Base-by-base conservation (phyloP, 1,140 invertebrate species). In the Pararge aegeria region DNA sequence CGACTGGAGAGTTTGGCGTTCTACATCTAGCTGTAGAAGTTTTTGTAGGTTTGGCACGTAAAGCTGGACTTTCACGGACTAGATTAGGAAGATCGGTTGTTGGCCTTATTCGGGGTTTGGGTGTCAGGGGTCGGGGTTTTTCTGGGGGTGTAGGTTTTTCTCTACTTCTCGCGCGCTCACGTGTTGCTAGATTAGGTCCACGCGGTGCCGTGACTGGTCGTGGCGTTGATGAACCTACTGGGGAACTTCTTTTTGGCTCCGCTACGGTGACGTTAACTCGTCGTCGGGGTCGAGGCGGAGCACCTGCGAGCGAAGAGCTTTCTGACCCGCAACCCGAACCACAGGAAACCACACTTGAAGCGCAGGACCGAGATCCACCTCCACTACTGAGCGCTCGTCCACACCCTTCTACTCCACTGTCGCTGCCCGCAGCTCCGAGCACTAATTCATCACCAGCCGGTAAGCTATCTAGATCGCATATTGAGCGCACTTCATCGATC, bases 291-390 rank as follows among this genome's bases (percentile, higher is more conserved):
- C 83, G 70, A 9, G 80, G 80, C 10, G 82, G 81, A 2, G 86
- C 80, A 5, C 82, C 80, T 0, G 87, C 78, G 21, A 95, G 79
- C 0, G 94, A 94, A 0, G 94, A 95, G 75, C 94, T 95, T 73
- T 95, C 95, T 64, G 94, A 95, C 15, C 95, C 94, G 59, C 93
- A 94, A 5, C 94, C 94, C 1, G 94, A 95, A 64, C 92, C 95
- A 75, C 92, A 95, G 64, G 93, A 95, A 18, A 95, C 93, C 42
- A 96, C 90, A 70, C 95, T 95, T 12, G 94, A 95, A 53, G 94
- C 94, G 69, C 94, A 95, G 0, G 94, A 95, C 0, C 89, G 77
- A 6, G 88, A 90, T 56, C 92, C 78, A 29, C 92, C 90, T n/a
- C 93, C 90, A 70, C 92, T 91, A 76, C 92, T 95, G 67, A 92